Evolutionary conservation across 2,797 vertebrate genomes (phyloP), one percentile per base, ranked within the genome.

Genomic region (Buphagus erythrorhynchus): DNA sequence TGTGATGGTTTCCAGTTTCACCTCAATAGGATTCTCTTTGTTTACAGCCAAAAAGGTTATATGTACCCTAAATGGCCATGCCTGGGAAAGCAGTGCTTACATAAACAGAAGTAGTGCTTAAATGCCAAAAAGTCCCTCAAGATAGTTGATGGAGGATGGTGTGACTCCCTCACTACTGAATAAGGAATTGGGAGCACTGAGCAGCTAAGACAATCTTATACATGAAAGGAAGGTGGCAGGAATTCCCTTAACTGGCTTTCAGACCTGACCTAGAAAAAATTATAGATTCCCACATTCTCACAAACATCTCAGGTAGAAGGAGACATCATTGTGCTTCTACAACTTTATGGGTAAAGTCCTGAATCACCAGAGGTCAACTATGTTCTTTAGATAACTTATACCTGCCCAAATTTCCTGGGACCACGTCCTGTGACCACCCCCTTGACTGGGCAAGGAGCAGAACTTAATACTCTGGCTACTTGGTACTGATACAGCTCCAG

Each of bases 1-100:
- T 43, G 87, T 86, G 54, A 92, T 73, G 85, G 93, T 68, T 91
- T 94, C 77, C 86, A 72, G 81, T 96, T 94, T 85, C 62, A 5
- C 65, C 54, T 77, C 85, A 74, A 46, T 8, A 86, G 74, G 67
- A 89, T 93, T 95, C 81, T 84, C 73, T 76, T 82, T 62, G 73
- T 96, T 97, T 96, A 95, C 3, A 9, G 42, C 68, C 0, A 3
- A 78, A 86, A 95, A 82, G 8, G 49, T 75, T 96, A 55, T 40
- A 81, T 28, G 40, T 84, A 48, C 71, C 59, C 46, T 86, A 80
- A 91, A 93, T 46, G 55, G 80, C 62, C 4, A 1, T 80, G 46
- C 89, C 90, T 96, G 76, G 79, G 85, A 96, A 94, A 1, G 13
- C 5, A 62, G 51, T 2, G 1, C 74, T 96, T 58, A 68, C 63